Evolutionary conservation across 2,888 invertebrate species (phyloP), one percentile per base, ranked within the genome.

Genomic region (Myopa tessellatipennis): DNA sequence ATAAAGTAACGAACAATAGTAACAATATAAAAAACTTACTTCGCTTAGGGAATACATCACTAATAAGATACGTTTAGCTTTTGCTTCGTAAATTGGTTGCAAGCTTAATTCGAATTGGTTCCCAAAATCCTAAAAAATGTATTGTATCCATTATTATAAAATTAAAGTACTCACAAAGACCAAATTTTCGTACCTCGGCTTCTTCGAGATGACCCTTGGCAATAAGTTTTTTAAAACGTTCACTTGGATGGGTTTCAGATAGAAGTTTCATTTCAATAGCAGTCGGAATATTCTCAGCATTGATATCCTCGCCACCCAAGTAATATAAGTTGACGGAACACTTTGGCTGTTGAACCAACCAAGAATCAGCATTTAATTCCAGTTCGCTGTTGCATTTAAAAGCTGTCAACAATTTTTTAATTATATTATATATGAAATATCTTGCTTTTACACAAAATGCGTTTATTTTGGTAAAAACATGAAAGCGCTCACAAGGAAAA

Each of bases 31-130:
- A 40, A 50, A 73, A 76, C 80, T 78, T 82, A 86, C 85, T 77
- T 83, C 82, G 40, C 81, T 83, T 6, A 82, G 79, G 52, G 81
- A 82, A 61, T 83, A 83, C 52, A 89, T 82, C 67, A 87, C 86
- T 0, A 85, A 36, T 2, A 89, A 81, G 36, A 87, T 83, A 67
- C 82, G 84, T 76, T 85, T 88, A 3, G 87, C 86, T 80, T 85
- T 88, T n/a, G 88, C 88, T 80, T 90, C 88, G 76, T 85, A 88
- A 40, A 90, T 85, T 3, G 89, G 88, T 79, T 90, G 89, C 45
- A 88, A 79, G 72, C 87, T 86, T 40, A 90, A 81, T 61, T 88
- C 87, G 72, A 88, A 89, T 79, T 88, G 87, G 7, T 82, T 84
- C 5, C 87, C 89, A 79, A 89, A 89, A 71, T 86, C 87, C 88